Conservation (phyloP, 2,888 invertebrate genomes). For the Cloeon dipterum region DNA sequence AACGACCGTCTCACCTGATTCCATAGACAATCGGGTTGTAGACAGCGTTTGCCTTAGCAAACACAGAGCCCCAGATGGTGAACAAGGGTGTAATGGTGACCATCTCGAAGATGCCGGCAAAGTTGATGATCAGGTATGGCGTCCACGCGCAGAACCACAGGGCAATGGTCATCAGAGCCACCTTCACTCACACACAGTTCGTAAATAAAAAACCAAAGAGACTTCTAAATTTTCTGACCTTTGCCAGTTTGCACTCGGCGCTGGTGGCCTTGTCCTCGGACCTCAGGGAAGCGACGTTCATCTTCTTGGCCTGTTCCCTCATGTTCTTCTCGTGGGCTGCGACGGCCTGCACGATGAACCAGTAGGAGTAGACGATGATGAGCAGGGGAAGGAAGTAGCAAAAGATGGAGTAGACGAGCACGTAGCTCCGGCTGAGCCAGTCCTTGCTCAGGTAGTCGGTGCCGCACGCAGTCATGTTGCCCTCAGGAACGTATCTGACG, state of each 20-base stretch:
- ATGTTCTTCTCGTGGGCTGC: slow-evolving; percentile 65
- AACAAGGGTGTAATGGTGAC: slow-evolving; percentile 50
- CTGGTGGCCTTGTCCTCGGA: slow-evolving; percentile 48
- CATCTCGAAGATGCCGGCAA: slow-evolving; percentile 52
- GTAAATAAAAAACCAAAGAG: too few species aligned
- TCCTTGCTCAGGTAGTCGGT: slow-evolving; percentile 29
- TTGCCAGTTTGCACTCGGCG: slow-evolving; percentile 69
- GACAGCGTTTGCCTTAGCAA: slow-evolving; percentile 77
- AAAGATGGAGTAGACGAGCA: slow-evolving; percentile 27
- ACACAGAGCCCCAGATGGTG: slow-evolving; percentile 75
- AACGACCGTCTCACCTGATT: slow-evolving; percentile 32
- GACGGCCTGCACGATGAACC: slow-evolving; percentile 39
- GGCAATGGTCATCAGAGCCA: slow-evolving; percentile 72
- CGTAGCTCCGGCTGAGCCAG: slow-evolving; percentile 27
- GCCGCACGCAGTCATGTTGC: slow-evolving; percentile 40
- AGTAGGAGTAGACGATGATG: slow-evolving; percentile 34
- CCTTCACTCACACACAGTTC: too few species aligned
- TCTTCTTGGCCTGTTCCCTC: slow-evolving; percentile 81
- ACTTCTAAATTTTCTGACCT: slow-evolving; percentile 20
- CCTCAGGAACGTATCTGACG: slow-evolving; percentile 37
- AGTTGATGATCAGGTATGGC: slow-evolving; percentile 66
- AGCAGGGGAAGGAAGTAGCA: slow-evolving; percentile 24
- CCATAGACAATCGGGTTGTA: slow-evolving; percentile 84
- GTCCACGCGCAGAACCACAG: slow-evolving; percentile 89
- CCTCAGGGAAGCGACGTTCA: slow-evolving; percentile 74